These are phyloP conservation scores for Tiliqua scincoides DNA, from an alignment of 2,113 vertebrate species.

Conservation along the genomic window DNA sequence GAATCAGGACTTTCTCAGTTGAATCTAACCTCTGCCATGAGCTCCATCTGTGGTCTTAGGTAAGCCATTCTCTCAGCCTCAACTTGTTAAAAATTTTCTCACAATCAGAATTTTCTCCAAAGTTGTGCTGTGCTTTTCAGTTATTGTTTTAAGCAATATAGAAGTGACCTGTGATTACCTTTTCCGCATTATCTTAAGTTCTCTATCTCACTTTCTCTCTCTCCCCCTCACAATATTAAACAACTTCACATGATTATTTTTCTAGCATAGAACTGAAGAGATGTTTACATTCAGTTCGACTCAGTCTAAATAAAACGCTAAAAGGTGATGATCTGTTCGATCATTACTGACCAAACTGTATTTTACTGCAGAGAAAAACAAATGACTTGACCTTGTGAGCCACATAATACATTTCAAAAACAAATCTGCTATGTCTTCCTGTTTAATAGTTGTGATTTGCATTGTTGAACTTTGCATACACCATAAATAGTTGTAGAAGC, in stretches of 20 bases:
- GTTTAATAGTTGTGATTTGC: constrained; percentile 70
- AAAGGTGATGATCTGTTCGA: constrained; percentile 57
- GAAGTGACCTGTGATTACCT: background rate
- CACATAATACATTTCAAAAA: constrained; percentile 58
- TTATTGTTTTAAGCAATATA: constrained; percentile 1
- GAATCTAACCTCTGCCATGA: no score
- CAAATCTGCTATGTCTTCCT: constrained; percentile 59
- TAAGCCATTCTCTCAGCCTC: background rate
- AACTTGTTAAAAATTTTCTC: no score
- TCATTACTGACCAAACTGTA: constrained; percentile 59
- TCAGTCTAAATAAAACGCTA: constrained; percentile 59
- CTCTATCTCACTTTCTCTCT: background rate
- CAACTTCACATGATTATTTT: constrained; percentile 33
- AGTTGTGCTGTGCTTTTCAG: background rate
- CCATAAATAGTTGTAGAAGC: constrained; percentile 68
- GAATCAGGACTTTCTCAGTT: no score
- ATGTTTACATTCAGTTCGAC: constrained; percentile 54
- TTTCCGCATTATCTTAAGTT: background rate
- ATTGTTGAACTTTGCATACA: constrained; percentile 67
- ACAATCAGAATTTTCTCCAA: background rate
- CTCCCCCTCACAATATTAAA: constrained; percentile 3
- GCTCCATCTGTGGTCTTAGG: no score
- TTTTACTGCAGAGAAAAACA: constrained; percentile 61
- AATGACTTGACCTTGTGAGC: constrained; percentile 67
- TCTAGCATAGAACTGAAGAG: constrained; percentile 36